These are phyloP conservation scores for Diplodus sargus DNA, from an alignment of 2,797 vertebrate species.

Conservation along the genomic window DNA sequence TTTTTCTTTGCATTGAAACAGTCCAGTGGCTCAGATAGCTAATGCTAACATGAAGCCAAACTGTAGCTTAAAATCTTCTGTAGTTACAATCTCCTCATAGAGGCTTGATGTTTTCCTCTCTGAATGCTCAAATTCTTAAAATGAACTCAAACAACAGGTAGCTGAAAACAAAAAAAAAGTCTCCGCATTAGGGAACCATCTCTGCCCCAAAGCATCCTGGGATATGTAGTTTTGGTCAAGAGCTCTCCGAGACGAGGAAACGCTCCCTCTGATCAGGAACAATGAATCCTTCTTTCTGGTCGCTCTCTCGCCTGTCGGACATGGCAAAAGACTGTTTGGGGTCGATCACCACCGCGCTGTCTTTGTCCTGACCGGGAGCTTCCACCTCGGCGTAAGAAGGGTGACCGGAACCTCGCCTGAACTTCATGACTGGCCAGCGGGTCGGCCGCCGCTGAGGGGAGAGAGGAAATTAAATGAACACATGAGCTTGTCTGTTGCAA, in stretches of 20 bases:
- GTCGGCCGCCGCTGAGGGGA: slow-evolving; percentile 89
- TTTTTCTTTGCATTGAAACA: not conserved
- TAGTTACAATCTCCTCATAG: slow-evolving; percentile 43
- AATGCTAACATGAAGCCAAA: slow-evolving; percentile 17
- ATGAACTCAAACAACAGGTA: slow-evolving; percentile 30
- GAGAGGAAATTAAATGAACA: not conserved
- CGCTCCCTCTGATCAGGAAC: slow-evolving; percentile 83
- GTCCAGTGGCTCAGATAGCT: not conserved
- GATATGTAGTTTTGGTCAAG: slow-evolving; percentile 71
- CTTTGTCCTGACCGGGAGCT: slow-evolving; percentile 89
- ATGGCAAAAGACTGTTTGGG: slow-evolving; percentile 80
- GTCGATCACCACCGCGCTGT: slow-evolving; percentile 90
- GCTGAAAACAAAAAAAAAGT: slow-evolving; percentile 21
- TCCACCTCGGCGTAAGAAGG: slow-evolving; percentile 96
- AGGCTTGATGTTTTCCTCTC: slow-evolving; percentile 47
- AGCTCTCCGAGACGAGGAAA: slow-evolving; percentile 77
- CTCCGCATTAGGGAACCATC: slow-evolving; percentile 31
- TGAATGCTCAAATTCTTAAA: slow-evolving; percentile 38
- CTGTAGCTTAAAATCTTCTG: slow-evolving; percentile 23
- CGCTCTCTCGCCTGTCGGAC: slow-evolving; percentile 79
- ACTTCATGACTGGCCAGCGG: slow-evolving; percentile 95
- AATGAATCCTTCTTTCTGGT: slow-evolving; percentile 82
- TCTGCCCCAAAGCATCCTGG: slow-evolving; percentile 55
- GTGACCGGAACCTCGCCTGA: slow-evolving; percentile 91
- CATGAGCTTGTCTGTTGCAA: not conserved